A percentile compares a stretch with the other conserved stretches of the same genome.
Evolutionary conservation across 2,888 invertebrate genomes (phyloP).

Genomic region (Leucozona laternaria): DNA sequence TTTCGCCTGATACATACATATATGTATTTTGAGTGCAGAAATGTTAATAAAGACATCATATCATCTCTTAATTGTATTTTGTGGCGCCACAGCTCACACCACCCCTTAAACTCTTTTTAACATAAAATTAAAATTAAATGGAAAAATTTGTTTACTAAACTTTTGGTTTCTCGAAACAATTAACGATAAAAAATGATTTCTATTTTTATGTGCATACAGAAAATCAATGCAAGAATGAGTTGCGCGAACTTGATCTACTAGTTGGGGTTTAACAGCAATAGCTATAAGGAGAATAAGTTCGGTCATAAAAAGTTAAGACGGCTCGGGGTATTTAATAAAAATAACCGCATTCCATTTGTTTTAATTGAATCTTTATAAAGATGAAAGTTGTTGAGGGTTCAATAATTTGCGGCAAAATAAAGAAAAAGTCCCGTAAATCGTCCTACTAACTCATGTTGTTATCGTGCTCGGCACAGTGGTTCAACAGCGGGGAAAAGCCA

Average conservation of each 20-base stretch:
- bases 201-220: neutral
- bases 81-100: neutral
- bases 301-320: neutral
- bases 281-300: neutral
- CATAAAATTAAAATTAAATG: neutral
- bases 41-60: slow-evolving; percentile 68
- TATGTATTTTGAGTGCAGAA: slow-evolving; percentile 33
- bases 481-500: no score
- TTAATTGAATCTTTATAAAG: no score
- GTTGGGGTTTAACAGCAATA: neutral
- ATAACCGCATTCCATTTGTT: no score
- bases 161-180: neutral
- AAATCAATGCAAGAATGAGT: neutral
- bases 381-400: no score
- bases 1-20: slow-evolving; percentile 3
- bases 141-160: slow-evolving; percentile 51
- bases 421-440: no score
- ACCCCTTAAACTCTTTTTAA: neutral
- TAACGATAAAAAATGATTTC: neutral
- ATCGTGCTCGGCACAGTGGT: no score
- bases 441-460: no score
- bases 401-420: no score
- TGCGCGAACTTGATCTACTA: neutral
- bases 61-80: slow-evolving; percentile 46
- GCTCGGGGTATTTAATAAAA: neutral